phyloP scores from a whole-genome alignment of 2,113 vertebrate species.

The Condylura cristata region DNA sequence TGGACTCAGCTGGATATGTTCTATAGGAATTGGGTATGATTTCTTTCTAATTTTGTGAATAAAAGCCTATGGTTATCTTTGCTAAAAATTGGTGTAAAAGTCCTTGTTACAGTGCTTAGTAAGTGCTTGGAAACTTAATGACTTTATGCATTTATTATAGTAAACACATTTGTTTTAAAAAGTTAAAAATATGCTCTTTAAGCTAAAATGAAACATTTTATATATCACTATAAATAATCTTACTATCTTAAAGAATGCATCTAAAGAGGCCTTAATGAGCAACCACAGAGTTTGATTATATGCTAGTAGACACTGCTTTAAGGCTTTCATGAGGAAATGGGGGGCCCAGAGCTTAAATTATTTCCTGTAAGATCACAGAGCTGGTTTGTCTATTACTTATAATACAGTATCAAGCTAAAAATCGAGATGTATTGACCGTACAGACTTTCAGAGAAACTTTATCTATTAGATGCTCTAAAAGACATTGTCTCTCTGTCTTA shows the following conservation, averaged over 20 bases:
- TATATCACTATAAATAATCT: background rate
- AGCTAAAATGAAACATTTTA: background rate
- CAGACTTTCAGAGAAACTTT: conserved; percentile 2
- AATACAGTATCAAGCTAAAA: background rate
- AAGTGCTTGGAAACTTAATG: conserved; percentile 1
- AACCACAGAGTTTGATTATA: background rate
- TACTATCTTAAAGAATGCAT: conserved; percentile 14
- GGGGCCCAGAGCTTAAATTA: background rate
- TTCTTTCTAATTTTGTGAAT: conserved; percentile 51
- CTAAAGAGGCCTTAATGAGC: background rate
- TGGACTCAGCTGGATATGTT: conserved; percentile 94
- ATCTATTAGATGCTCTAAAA: background rate
- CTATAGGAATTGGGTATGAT: conserved; percentile 96
- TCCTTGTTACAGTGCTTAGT: background rate
- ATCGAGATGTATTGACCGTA: background rate
- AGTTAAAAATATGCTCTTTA: background rate
- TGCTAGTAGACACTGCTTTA: background rate
- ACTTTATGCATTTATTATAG: background rate
- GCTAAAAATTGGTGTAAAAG: conserved; percentile 14
- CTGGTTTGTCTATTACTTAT: background rate
- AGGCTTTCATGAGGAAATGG: background rate
- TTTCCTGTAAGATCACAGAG: background rate
- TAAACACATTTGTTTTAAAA: background rate
- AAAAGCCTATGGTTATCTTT: background rate
- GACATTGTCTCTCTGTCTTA: conserved; percentile 76